A percentile compares a stretch with the other conserved stretches of the same genome.
These are phyloP conservation scores for Erpobdella octoculata DNA, from an alignment of 2,888 invertebrate genomes.

Conservation along the genomic window DNA sequence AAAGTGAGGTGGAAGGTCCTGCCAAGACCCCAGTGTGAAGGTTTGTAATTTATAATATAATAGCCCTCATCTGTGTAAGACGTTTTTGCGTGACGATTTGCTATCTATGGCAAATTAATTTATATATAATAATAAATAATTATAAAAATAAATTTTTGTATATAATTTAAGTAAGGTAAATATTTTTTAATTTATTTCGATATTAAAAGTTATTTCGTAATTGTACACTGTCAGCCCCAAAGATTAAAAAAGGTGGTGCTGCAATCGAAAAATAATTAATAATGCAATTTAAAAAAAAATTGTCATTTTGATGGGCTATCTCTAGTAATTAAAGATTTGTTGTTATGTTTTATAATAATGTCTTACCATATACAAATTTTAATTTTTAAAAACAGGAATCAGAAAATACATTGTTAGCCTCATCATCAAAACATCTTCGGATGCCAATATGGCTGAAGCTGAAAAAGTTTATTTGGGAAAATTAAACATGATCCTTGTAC, in stretches of 20 bases:
- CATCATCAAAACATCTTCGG: slow-evolving; percentile 94
- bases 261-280: too few species aligned
- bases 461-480: slow-evolving; percentile 95
- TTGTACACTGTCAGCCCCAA: too few species aligned
- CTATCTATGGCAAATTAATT: too few species aligned
- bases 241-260: too few species aligned
- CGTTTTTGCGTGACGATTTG: too few species aligned
- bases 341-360: not conserved
- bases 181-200: too few species aligned
- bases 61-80: too few species aligned
- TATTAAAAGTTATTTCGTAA: too few species aligned
- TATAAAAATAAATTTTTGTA: not conserved
- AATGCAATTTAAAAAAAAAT: too few species aligned
- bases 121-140: too few species aligned
- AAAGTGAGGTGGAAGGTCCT: slow-evolving; percentile 97
- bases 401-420: slow-evolving; percentile 97
- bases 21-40: slow-evolving; percentile 93
- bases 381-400: slow-evolving; percentile 62
- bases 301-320: not conserved
- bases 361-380: too few species aligned
- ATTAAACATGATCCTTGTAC: slow-evolving; percentile 95
- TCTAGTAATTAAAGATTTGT: not conserved
- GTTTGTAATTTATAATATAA: slow-evolving; percentile 44
- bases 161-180: too few species aligned
- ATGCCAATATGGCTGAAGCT: slow-evolving; percentile 74